phyloP scores from a whole-genome alignment of 30 jellyfish, hydroid and myxozoan species.

The Turritopsis rubra region DNA sequence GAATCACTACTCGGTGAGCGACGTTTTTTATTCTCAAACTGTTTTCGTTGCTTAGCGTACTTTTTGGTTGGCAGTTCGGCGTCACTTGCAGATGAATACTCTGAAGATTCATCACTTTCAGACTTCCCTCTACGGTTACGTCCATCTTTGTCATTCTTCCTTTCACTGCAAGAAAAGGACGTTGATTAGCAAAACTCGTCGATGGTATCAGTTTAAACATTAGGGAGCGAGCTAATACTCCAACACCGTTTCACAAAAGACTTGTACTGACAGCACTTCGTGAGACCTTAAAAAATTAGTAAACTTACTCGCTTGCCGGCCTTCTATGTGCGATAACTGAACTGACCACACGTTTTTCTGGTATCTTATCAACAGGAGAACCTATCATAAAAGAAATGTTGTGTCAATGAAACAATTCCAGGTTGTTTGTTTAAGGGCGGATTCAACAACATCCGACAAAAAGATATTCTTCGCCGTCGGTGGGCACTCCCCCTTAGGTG shows the following conservation, averaged over 20 bases:
- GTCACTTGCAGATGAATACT: slow-evolving; percentile 41
- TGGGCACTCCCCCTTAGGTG: too few relatives aligned
- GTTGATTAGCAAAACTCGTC: not conserved
- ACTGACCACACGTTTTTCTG: slow-evolving; percentile 8
- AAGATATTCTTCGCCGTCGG: too few relatives aligned
- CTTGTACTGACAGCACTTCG: too few relatives aligned
- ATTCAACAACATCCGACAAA: too few relatives aligned
- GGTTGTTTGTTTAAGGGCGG: too few relatives aligned
- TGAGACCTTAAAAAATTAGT: too few relatives aligned
- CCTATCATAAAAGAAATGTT: not conserved
- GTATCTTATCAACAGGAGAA: slow-evolving; percentile 1
- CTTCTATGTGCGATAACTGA: slow-evolving; percentile 7
- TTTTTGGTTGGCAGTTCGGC: slow-evolving; percentile 59
- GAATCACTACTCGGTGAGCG: slow-evolving; percentile 29
- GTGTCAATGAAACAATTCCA: not conserved
- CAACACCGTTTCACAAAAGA: too few relatives aligned
- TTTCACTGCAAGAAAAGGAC: not conserved
- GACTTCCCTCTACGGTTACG: slow-evolving; percentile 3
- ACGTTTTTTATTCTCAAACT: slow-evolving; percentile 20
- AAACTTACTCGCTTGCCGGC: not conserved
- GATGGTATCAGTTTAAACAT: too few relatives aligned
- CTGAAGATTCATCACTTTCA: slow-evolving; percentile 36
- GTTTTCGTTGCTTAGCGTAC: slow-evolving; percentile 28
- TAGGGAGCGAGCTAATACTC: too few relatives aligned
- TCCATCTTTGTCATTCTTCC: not conserved